These are phyloP conservation scores for Brachionus paranguensis DNA, from an alignment of 1,140 invertebrate genomes.

Conservation along the genomic window DNA sequence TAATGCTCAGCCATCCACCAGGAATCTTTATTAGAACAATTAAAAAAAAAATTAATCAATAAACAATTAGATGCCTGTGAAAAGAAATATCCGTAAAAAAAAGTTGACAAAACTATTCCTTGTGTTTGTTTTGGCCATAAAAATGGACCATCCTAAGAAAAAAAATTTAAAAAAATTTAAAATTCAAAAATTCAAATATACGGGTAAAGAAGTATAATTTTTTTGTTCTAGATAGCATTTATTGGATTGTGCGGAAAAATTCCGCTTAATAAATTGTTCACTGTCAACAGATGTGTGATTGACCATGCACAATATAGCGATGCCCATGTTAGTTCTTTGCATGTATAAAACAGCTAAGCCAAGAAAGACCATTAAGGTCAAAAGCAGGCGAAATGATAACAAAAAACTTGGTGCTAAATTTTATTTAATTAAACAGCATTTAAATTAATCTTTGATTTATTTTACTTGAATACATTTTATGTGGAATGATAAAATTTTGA, in stretches of 20 bases:
- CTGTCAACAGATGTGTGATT: slow-evolving; percentile 45
- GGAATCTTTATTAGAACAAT: slow-evolving; percentile 45
- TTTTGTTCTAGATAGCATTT: not conserved
- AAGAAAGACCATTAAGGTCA: slow-evolving; percentile 1
- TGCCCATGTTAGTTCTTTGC: slow-evolving; percentile 76
- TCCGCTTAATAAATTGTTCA: not conserved
- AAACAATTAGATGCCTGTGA: not conserved
- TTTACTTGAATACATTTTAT: no score
- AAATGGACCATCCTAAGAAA: slow-evolving; percentile 48
- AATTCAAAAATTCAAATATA: not conserved
- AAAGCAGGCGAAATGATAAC: not conserved
- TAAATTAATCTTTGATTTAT: no score
- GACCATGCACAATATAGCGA: slow-evolving; percentile 79
- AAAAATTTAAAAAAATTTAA: not conserved
- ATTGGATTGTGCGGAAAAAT: not conserved
- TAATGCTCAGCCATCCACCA: slow-evolving; percentile 52
- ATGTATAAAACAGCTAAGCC: slow-evolving; percentile 61
- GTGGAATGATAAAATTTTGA: no score
- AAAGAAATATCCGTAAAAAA: slow-evolving; percentile 40
- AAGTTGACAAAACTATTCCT: slow-evolving; percentile 48
- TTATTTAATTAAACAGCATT: not conserved
- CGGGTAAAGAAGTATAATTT: not conserved
- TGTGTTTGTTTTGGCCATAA: slow-evolving; percentile 52
- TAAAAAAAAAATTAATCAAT: not conserved
- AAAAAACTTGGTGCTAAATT: not conserved